Evolutionary conservation across 2,113 vertebrate species (phyloP).

Genomic region (Dipodomys stephensi): DNA sequence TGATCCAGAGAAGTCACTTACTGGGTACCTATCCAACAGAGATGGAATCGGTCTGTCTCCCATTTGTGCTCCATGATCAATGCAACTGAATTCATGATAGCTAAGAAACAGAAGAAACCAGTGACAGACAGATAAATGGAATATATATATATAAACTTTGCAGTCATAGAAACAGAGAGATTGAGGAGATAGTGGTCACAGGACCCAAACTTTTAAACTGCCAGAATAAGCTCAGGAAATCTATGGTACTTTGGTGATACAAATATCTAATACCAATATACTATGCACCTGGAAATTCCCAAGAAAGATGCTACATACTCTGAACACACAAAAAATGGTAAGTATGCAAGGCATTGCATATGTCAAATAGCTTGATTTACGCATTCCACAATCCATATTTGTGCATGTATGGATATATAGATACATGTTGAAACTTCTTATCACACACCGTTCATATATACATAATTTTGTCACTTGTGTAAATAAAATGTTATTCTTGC

Average conservation of each 20-base stretch:
- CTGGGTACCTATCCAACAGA: neutral
- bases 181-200: neutral
- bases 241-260: neutral
- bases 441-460: no score
- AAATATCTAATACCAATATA: neutral
- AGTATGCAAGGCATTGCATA: neutral
- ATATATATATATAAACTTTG: neutral
- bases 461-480: neutral
- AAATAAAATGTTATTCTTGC: neutral
- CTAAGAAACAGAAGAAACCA: neutral
- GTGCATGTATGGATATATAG: neutral
- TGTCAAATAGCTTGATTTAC: neutral
- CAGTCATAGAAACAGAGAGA: neutral
- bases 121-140: neutral
- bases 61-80: neutral
- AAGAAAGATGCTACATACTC: neutral
- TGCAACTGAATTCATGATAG: neutral
- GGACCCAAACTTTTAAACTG: neutral
- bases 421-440: neutral
- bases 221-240: neutral
- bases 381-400: neutral
- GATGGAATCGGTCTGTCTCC: neutral
- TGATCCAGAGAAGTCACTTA: neutral
- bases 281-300: no score
- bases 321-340: neutral